Evolutionary conservation across 2,797 vertebrate genomes (phyloP), one percentile per base, ranked within the genome.

Genomic region (Corythornis leucogaster): DNA sequence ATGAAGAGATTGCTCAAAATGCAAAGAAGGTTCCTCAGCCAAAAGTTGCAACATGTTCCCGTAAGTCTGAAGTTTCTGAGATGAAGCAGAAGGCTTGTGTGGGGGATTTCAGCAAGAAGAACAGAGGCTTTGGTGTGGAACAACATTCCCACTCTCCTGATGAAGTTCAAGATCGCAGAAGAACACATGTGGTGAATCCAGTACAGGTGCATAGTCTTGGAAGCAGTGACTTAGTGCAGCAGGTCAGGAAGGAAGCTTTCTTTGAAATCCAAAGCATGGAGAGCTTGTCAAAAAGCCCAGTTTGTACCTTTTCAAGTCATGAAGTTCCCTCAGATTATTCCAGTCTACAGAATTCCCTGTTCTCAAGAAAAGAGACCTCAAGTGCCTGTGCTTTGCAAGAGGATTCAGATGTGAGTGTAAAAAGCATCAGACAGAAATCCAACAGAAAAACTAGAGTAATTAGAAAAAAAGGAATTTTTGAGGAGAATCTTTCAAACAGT

Each of bases 381-480:
- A 53, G 28, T 43, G 22, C 30, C 17, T 51, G 35, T 91, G 43
- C 48, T 90, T 81, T 93, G 42, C 70, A 85, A 57, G 61, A 95
- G 48, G 40, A 89, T 17, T 74, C 40, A 53, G 24, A 15, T n/a
- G 73, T 54, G 40, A 92, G 55, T 40, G 48, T 35, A 50, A 95
- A 92, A 14, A 76, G 67, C 38, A 80, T 63, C 25, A 89, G 92
- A 54, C 54, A 45, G 70, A 83, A 94, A 86, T 22, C 6, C 67
- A 92, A 26, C 28, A 95, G 53, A n/a, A 94, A 48, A 80, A 86
- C 91, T 11, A 64, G 68, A 80, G 25, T 91, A 70, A 88, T 77
- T 69, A 4, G 31, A 38, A 85, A 54, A 73, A 68, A 17, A 61
- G 45, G 6, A 40, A 31, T 82, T 55, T 63, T 15, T 43, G 46